Base-by-base conservation (phyloP, 1,140 invertebrate species). In the Rhagoletis pomonella region DNA sequence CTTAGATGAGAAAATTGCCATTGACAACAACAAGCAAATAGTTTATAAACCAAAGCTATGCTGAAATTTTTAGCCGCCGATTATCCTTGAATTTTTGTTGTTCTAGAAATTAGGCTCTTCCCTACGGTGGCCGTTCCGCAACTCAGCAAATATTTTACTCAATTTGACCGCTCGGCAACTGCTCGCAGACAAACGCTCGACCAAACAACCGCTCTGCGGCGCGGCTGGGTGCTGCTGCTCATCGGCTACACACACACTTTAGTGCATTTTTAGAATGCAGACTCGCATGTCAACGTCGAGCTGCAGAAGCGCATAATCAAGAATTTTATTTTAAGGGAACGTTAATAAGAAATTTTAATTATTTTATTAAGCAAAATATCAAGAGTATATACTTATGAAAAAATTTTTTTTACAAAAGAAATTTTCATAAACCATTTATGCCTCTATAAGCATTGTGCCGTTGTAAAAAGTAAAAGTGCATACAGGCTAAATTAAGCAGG, bases 211-310 rank as follows among this genome's bases (percentile, higher is more conserved):
- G 85, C 50, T 65, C 85, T 60, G 47, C 58, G 42, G 58, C 58
- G 5, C 85, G 39, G 12, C 85, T 44, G n/a, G 14, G n/a, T 55
- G 14, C 62, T n/a, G n/a, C n/a, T 62, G 14, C 39, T 60, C 85
- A 60, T 55, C 59, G 50, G 5, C 59, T 60, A 47, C 59, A 86
- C 42, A 42, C 7, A 81, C 47, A 81, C 47, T 81, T 81, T 81
- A 81, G 73, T 81, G 73, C 73, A 81, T 81, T 81, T 81, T 81
- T 55, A n/a, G 73, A 81, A 81, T 55, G 73, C 73, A 55, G 73
- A 81, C 50, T 81, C 73, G 73, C 73, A 50, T 19, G 73, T 81
- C 47, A 81, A 81, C 73, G 73, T 10, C 73, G 73, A 19, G 73
- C 73, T 55, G 73, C 73, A 81, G 3, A 50, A 55, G 50, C 73